Conservation (phyloP, 2,888 invertebrate species). For the Hedya salicella region DNA sequence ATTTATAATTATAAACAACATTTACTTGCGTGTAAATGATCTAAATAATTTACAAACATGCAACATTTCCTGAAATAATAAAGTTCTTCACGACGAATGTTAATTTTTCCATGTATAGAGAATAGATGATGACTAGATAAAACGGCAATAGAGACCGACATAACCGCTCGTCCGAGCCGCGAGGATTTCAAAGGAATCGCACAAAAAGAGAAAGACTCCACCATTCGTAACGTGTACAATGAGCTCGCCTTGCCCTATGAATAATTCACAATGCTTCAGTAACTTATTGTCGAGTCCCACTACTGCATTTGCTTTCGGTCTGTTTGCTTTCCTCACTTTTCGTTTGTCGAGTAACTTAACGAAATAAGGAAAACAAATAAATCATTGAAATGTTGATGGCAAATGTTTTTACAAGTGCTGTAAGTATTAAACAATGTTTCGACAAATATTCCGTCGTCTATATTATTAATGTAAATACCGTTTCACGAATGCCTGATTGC, state of each 20-base stretch:
- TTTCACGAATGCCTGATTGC: too few species aligned
- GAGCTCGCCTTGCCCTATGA: constrained; percentile 53
- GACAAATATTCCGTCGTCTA: constrained; percentile 23
- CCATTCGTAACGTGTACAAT: constrained; percentile 47
- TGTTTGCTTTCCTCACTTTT: constrained; percentile 45
- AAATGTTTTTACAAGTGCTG: constrained; percentile 31
- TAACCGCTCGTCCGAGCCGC: constrained; percentile 31
- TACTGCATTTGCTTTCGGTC: constrained; percentile 53
- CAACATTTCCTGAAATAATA: neutral
- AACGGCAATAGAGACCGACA: constrained; percentile 32
- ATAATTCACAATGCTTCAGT: constrained; percentile 58
- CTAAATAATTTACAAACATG: neutral
- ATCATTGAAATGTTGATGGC: constrained; percentile 35
- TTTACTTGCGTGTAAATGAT: neutral
- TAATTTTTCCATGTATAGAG: constrained; percentile 3
- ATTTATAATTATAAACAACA: neutral
- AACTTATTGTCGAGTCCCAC: constrained; percentile 59
- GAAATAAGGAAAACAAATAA: constrained; percentile 38
- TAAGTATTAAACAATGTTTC: constrained; percentile 14
- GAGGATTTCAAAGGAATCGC: constrained; percentile 40
- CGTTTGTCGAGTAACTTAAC: constrained; percentile 38
- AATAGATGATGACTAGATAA: constrained; percentile 25
- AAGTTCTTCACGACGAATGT: constrained; percentile 9
- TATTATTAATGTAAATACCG: constrained; percentile 26
- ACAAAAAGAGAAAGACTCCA: constrained; percentile 46